Evolutionary conservation across 1,140 invertebrate genomes (phyloP), one percentile per base, ranked within the genome.

Genomic region (Drosophila asahinai): DNA sequence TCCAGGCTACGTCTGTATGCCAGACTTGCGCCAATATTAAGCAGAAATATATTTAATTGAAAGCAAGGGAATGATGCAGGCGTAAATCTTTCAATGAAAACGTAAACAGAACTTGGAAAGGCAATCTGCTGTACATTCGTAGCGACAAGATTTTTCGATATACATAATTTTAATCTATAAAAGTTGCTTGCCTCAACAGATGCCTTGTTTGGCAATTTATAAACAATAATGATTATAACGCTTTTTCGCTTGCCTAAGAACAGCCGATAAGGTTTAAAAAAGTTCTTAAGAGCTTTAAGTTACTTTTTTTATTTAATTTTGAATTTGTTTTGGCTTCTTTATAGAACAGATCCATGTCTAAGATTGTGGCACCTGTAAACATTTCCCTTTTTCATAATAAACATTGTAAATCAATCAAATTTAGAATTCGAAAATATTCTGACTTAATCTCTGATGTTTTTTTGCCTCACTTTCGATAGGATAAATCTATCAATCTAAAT

Each of bases 1-100:
- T 66, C 61, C 67, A 49, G 43, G 30, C 52, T 38, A 58, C 30
- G 30, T 42, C 51, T 68, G 36, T 14, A 12, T 27, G 17, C 38
- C 65, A 70, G 45, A 0, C 52, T 71, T 22, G 43, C 22, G 36
- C 55, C 12, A 60, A 72, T 71, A 36, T 43, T 43, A n/a, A 36
- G 12, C 45, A 60, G 17, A 72, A 73, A 43, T 33, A 43, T 33
- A 43, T 49, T 73, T 72, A 38, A 43, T 72, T 72, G 12, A 60
- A 73, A 43, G 42, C 38, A 43, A 51, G 27, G 30, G 30, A 58
- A 58, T 47, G 8, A 36, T n/a, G n/a, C 42, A 55, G 38, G 49
- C 48, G 48, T 36, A 71, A 55, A 67, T 47, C 9, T 27, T 55
- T 48, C n/a, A 66, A 70, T 70, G 48, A 38, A 55, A 49, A 48